phyloP scores from a whole-genome alignment of 1,140 invertebrate species.

The Diprion similis region DNA sequence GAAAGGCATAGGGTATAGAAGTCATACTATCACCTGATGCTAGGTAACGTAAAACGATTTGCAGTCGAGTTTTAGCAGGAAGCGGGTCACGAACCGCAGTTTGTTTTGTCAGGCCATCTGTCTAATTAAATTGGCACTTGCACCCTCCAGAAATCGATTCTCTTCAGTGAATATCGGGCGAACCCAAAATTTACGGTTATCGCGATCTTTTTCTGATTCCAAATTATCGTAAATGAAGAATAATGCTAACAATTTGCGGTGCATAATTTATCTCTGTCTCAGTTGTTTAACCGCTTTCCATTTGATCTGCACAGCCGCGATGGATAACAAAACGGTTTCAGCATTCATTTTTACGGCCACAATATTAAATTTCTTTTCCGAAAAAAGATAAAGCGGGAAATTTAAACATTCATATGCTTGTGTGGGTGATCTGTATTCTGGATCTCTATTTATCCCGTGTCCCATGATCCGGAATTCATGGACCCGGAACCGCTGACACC shows the following conservation, averaged over 20 bases:
- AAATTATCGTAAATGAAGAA: neutral
- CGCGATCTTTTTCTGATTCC: neutral
- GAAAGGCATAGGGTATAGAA: constrained; percentile 22
- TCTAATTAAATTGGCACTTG: too few species aligned
- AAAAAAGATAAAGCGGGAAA: neutral
- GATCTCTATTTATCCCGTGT: neutral
- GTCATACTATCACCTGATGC: constrained; percentile 25
- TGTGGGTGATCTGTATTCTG: neutral
- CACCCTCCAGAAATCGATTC: too few species aligned
- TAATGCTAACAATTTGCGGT: neutral
- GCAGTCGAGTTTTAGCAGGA: constrained; percentile 18
- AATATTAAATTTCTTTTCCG: neutral
- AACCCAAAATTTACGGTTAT: too few species aligned
- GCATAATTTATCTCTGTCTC: neutral
- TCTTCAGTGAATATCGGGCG: too few species aligned
- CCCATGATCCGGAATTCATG: neutral
- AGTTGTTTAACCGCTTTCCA: neutral
- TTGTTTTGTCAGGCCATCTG: too few species aligned
- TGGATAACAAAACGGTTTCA: neutral
- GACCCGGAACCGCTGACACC: neutral
- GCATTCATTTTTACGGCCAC: neutral
- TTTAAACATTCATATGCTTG: neutral
- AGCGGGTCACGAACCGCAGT: neutral
- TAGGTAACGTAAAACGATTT: constrained; percentile 23
- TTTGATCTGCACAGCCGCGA: neutral